A percentile compares a stretch with the other conserved stretches of the same genome.
Conservation (phyloP, 2,797 vertebrate genomes). For the Coreius guichenoti region DNA sequence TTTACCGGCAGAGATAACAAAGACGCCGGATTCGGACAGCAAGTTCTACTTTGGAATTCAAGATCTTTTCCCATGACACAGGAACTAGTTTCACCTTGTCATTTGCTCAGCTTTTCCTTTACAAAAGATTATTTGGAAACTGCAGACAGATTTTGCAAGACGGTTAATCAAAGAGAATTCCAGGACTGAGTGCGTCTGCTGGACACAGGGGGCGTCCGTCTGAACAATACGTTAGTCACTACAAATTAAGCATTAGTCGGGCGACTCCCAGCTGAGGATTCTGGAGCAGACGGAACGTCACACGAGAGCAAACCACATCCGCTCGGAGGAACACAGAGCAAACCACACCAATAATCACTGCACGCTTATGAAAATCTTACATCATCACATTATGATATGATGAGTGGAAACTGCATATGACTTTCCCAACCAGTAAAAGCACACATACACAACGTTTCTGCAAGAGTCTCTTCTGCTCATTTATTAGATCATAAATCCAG, state of each 20-base stretch:
- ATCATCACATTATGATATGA: too few relatives aligned
- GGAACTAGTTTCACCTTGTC: neutral
- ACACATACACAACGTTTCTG: too few relatives aligned
- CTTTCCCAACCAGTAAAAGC: too few relatives aligned
- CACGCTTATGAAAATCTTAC: neutral
- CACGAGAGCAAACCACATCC: neutral
- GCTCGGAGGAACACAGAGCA: neutral
- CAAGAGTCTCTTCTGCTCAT: too few relatives aligned
- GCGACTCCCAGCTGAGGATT: slow-evolving; percentile 34
- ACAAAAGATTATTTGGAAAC: slow-evolving; percentile 17
- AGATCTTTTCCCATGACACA: neutral
- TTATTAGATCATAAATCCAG: too few relatives aligned
- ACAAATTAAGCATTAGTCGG: slow-evolving; percentile 18
- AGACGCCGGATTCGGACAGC: neutral
- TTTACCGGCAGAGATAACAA: neutral
- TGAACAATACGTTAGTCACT: slow-evolving; percentile 46
- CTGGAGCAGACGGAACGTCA: slow-evolving; percentile 41
- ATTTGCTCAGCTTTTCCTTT: slow-evolving; percentile 16
- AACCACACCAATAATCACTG: neutral
- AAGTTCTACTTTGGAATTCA: slow-evolving; percentile 16
- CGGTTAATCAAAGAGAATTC: neutral
- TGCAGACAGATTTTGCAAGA: slow-evolving; percentile 32
- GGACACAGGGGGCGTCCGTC: slow-evolving; percentile 11
- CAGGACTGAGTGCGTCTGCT: neutral
- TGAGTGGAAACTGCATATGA: too few relatives aligned